A percentile compares a stretch with the other conserved stretches of the same genome.
phyloP scores from a whole-genome alignment of 2,888 invertebrate species.

The Leptopilina drosophilae region DNA sequence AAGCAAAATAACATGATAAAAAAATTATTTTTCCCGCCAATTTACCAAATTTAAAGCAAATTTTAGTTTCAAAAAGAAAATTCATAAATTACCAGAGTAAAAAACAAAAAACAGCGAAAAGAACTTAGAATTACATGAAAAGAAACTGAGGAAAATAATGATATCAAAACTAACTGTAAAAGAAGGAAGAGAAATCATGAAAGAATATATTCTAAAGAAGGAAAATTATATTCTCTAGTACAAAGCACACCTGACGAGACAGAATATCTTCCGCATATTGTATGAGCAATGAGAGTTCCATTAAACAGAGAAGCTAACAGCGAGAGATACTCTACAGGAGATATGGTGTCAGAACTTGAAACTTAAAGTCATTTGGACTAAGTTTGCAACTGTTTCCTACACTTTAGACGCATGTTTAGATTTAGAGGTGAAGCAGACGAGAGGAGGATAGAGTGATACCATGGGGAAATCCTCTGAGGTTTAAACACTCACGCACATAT shows the following conservation, averaged over 20 bases:
- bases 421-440: background rate
- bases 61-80: no score
- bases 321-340: conserved; percentile 5
- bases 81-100: no score
- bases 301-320: background rate
- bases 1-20: no score
- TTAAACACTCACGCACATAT: conserved; percentile 19
- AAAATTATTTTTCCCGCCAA: no score
- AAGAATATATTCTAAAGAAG: background rate
- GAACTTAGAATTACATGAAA: no score
- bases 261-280: background rate
- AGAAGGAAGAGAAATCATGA: background rate
- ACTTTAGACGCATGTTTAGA: conserved; percentile 37
- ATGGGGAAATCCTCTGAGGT: conserved; percentile 12
- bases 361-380: conserved; percentile 20
- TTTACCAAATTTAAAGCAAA: no score
- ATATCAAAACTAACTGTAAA: no score
- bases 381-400: conserved; percentile 30
- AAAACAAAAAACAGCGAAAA: no score
- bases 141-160: no score
- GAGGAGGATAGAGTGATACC: conserved; percentile 3
- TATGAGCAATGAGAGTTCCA: conserved; percentile 5
- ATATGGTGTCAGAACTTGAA: conserved; percentile 32
- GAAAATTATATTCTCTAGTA: no score
- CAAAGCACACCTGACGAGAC: no score